Conservation (phyloP, 1,140 invertebrate species). For the Drosophila arizonae region DNA sequence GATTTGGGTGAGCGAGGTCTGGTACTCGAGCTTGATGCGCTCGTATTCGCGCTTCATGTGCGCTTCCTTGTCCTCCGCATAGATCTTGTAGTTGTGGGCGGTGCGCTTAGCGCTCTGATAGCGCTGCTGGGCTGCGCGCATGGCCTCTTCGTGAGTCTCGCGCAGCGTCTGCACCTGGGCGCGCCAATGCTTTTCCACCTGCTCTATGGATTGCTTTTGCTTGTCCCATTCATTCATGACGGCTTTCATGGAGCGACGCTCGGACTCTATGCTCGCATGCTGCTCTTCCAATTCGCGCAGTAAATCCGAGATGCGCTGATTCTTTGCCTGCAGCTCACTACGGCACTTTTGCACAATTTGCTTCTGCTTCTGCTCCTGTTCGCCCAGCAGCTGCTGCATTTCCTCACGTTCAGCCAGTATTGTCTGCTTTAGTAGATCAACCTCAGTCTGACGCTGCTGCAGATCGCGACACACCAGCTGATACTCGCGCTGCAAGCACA, state of each 20-base stretch:
- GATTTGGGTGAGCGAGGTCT: constrained; percentile 69
- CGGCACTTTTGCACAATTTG: constrained; percentile 57
- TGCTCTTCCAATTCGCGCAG: constrained; percentile 63
- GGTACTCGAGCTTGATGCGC: constrained; percentile 73
- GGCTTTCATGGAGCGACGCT: constrained; percentile 74
- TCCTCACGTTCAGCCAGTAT: constrained; percentile 84
- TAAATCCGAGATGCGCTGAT: constrained; percentile 55
- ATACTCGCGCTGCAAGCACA: constrained; percentile 84
- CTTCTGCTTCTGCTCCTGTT: constrained; percentile 80
- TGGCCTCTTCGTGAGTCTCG: constrained; percentile 53
- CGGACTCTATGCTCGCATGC: constrained; percentile 71
- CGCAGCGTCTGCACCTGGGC: constrained; percentile 56
- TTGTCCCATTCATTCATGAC: constrained; percentile 79
- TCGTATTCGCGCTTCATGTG: constrained; percentile 78
- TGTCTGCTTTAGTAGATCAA: constrained; percentile 84
- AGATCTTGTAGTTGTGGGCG: constrained; percentile 84
- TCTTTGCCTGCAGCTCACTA: constrained; percentile 64
- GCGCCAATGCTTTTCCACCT: constrained; percentile 67
- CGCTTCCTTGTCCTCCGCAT: constrained; percentile 78
- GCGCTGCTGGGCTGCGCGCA: constrained; percentile 83
- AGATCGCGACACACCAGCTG: constrained; percentile 82
- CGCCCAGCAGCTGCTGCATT: constrained; percentile 83
- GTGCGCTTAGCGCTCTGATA: constrained; percentile 85
- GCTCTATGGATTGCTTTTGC: constrained; percentile 58
- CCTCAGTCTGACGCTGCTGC: constrained; percentile 83